Base-by-base conservation (phyloP, 2,797 vertebrate species). In the Malurus splendens region DNA sequence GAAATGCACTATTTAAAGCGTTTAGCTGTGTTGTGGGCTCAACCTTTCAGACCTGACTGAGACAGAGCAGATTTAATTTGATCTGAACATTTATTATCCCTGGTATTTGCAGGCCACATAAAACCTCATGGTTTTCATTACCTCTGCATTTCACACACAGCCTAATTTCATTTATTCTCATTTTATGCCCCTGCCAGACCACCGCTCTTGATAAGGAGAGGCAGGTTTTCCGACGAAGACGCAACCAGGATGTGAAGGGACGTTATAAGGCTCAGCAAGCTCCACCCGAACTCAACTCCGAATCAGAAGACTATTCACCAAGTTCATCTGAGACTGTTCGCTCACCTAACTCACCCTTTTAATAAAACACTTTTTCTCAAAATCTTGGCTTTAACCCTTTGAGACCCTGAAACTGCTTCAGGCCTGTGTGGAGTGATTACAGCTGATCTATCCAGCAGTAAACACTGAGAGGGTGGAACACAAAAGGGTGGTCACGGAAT, bases 181-280 rank as follows among this genome's bases (percentile, higher is more conserved):
- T 97, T 98, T 98, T 98, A 97, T 96, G 97, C 96, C 97, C 96
- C 96, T 96, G 97, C 93, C 98, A 99, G 98, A 99, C 98, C 98
- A 99, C 98, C 97, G 96, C 99, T 98, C 98, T 99, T 98, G 98
- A 99, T 98, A 99, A 99, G 97, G 98, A 99, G 98, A 98, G 98
- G 98, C 98, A 99, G 98, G 97, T 99, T 98, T 98, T 99, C 98
- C 90, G 98, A 98, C 97, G 98, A 98, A 98, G 99, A 98, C 97
- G 98, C 98, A 94, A 99, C 98, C 98, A 98, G 97, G 98, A 99
- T 98, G 98, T 99, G 97, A 99, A 96, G 94, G 95, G 95, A 82
- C 48, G 94, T 60, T 96, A 89, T 66, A 96, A 96, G 86, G 71
- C 97, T 41, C 98, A 98, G 70, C 98, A 98, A 76, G 97, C 98